Conservation (phyloP, 1,140 invertebrate genomes). For the Phymastichus coffea region DNA sequence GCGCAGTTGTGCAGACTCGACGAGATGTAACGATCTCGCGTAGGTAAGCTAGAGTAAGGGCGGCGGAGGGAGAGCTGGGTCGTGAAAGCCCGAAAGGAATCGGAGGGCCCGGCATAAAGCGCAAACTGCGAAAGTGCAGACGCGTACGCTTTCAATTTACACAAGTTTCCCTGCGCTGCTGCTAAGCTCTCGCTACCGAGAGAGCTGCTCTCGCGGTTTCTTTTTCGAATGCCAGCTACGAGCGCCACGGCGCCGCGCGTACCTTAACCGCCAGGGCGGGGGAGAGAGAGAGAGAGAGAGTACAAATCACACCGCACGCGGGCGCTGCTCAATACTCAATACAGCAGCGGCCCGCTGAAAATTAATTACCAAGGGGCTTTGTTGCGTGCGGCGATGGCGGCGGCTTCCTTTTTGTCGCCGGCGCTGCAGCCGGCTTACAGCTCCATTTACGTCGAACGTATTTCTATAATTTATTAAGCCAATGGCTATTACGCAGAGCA, state of each 20-base stretch:
- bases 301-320: no score
- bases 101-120: slow-evolving; percentile 11
- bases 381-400: slow-evolving; percentile 3
- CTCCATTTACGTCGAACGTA: slow-evolving; percentile 20
- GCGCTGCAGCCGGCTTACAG: no score
- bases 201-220: no score
- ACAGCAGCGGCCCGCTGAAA: neutral
- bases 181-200: no score
- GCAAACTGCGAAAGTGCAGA: slow-evolving; percentile 16
- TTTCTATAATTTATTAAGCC: slow-evolving; percentile 29
- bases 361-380: neutral
- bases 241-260: no score
- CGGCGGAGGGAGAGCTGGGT: neutral
- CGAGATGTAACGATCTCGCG: neutral
- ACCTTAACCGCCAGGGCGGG: no score
- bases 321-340: no score
- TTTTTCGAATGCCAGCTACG: no score
- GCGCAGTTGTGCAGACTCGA: neutral
- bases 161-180: no score
- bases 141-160: slow-evolving; percentile 9
- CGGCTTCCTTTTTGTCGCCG: no score
- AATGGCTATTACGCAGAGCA: neutral
- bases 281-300: no score
- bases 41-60: neutral
- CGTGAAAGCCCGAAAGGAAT: slow-evolving; percentile 12